Evolutionary conservation across 2,888 invertebrate genomes (phyloP).

Genomic region (Mystacides longicornis): DNA sequence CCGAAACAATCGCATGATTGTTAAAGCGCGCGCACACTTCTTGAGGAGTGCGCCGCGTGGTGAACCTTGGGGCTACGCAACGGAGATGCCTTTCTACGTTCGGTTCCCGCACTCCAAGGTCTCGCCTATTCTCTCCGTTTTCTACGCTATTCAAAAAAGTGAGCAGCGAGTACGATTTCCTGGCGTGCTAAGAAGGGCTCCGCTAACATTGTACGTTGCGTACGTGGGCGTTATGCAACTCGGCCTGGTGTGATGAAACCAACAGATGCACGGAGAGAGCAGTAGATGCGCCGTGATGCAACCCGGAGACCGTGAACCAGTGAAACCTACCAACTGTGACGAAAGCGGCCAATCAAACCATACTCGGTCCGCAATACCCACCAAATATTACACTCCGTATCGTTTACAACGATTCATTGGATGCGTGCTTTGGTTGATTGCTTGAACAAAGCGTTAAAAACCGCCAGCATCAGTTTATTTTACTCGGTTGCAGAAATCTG

Average conservation of each 20-base stretch:
- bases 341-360: not conserved
- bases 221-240: not conserved
- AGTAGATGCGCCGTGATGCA: not conserved
- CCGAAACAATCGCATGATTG: too few species aligned
- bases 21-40: too few species aligned
- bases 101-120: conserved; percentile 13
- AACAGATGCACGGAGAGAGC: not conserved
- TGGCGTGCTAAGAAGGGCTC: not conserved
- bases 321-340: not conserved
- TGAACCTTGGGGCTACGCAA: conserved; percentile 6
- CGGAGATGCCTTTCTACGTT: conserved; percentile 18
- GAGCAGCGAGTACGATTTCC: too few species aligned
- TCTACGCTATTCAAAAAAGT: not conserved
- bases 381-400: too few species aligned
- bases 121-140: not conserved
- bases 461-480: too few species aligned
- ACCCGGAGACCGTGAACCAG: not conserved
- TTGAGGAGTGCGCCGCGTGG: too few species aligned
- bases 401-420: too few species aligned
- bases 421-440: too few species aligned
- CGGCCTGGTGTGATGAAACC: not conserved
- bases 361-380: not conserved
- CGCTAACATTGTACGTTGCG: not conserved
- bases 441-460: too few species aligned
- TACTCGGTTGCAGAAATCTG: too few species aligned